phyloP scores from a whole-genome alignment of 2,797 vertebrate species.

The Hapalemur alaotrensis region DNA sequence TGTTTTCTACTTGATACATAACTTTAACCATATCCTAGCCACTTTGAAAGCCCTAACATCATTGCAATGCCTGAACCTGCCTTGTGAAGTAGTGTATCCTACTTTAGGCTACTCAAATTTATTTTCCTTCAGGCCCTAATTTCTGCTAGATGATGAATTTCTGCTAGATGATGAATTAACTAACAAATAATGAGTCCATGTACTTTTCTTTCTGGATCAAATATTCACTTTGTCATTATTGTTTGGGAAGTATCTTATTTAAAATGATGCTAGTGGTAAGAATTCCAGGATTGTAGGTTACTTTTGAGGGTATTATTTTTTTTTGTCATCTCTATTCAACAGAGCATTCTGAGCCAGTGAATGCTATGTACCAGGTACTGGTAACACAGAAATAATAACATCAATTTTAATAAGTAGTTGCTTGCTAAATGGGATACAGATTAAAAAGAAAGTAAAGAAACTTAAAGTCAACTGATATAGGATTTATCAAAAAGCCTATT shows the following conservation, averaged over 20 bases:
- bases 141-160: background rate
- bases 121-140: background rate
- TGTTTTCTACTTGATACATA: background rate
- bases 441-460: background rate
- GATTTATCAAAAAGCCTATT: background rate
- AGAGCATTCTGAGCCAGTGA: background rate
- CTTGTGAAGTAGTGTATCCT: background rate
- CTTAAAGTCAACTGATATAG: background rate
- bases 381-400: background rate
- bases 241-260: background rate
- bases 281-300: background rate
- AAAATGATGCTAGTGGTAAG: background rate
- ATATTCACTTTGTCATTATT: background rate
- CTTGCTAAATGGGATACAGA: background rate
- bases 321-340: background rate
- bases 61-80: background rate
- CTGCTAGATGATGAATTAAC: background rate
- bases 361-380: background rate
- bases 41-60: fast-evolving
- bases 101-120: background rate
- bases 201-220: background rate
- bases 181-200: background rate
- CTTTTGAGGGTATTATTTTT: background rate
- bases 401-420: background rate
- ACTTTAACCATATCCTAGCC: background rate